A percentile compares a stretch with the other conserved stretches of the same genome.
Conservation (phyloP, 2,113 vertebrate genomes). For the Pelobates fuscus region DNA sequence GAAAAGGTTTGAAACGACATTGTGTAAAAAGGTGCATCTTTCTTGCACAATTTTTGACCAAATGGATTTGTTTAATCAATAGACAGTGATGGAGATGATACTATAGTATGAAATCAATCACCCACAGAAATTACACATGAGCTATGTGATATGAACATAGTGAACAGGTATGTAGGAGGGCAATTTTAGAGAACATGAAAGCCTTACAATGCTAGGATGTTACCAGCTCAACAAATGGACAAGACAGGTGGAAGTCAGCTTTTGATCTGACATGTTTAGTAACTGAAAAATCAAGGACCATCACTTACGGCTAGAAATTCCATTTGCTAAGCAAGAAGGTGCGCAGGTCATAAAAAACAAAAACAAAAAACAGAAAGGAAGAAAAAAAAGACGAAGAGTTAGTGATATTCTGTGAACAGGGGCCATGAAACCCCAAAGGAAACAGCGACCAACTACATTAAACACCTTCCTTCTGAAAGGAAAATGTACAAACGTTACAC, state of each 20-base stretch:
- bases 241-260: conserved; percentile 69
- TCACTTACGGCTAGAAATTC: conserved; percentile 99
- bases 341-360: conserved; percentile 90
- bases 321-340: conserved; percentile 99
- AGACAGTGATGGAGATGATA: neutral
- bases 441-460: conserved; percentile 50
- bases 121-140: neutral
- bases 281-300: conserved; percentile 87
- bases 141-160: conserved; percentile 7
- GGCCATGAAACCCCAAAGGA: conserved; percentile 70
- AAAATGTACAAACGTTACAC: neutral
- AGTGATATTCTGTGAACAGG: conserved; percentile 80
- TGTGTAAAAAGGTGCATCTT: neutral
- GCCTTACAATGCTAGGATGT: conserved; percentile 59
- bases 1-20: neutral
- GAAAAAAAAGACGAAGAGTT: conserved; percentile 95
- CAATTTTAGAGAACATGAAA: conserved; percentile 60
- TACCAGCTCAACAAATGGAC: conserved; percentile 63
- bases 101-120: neutral
- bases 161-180: conserved; percentile 56
- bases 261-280: conserved; percentile 69
- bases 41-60: neutral
- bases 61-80: neutral
- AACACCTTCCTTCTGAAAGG: neutral
- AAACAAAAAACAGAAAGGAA: conserved; percentile 64